Conservation (phyloP, 2,113 vertebrate genomes). For the Carassius gibelio region DNA sequence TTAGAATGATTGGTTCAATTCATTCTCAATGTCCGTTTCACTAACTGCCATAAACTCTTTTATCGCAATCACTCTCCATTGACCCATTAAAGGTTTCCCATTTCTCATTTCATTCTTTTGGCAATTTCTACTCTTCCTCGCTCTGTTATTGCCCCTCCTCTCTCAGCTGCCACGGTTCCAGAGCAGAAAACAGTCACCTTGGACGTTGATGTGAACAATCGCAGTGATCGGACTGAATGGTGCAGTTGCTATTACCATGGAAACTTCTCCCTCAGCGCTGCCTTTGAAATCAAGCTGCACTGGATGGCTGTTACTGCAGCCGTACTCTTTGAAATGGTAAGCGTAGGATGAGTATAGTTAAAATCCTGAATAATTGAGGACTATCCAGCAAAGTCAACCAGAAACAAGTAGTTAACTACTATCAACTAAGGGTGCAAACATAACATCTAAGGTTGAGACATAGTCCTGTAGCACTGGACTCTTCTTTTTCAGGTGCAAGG, state of each 20-base stretch:
- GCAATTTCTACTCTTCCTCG: conserved; percentile 38
- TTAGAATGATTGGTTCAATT: not conserved
- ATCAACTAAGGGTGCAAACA: not conserved
- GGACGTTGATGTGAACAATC: conserved; percentile 94
- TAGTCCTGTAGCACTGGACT: not conserved
- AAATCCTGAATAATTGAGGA: not conserved
- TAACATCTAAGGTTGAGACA: not conserved
- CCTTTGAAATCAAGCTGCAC: conserved; percentile 97
- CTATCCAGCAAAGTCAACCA: not conserved
- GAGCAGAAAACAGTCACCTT: conserved; percentile 95
- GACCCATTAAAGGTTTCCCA: not conserved
- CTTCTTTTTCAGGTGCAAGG: conserved; percentile 85
- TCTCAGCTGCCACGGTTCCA: conserved; percentile 88
- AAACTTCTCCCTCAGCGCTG: conserved; percentile 88
- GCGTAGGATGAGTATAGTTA: conserved; percentile 39
- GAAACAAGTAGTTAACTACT: not conserved
- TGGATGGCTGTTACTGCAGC: conserved; percentile 98
- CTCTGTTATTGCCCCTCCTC: conserved; percentile 39
- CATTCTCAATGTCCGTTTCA: not conserved
- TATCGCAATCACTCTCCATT: conserved; percentile 8
- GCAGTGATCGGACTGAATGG: conserved; percentile 92
- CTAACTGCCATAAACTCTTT: not conserved
- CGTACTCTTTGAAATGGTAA: conserved; percentile 97
- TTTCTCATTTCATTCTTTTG: conserved; percentile 50
- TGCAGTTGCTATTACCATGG: conserved; percentile 98